A percentile compares a stretch with the other conserved stretches of the same genome.
phyloP scores from a whole-genome alignment of 2,113 vertebrate genomes.

The Phocoena sinus region DNA sequence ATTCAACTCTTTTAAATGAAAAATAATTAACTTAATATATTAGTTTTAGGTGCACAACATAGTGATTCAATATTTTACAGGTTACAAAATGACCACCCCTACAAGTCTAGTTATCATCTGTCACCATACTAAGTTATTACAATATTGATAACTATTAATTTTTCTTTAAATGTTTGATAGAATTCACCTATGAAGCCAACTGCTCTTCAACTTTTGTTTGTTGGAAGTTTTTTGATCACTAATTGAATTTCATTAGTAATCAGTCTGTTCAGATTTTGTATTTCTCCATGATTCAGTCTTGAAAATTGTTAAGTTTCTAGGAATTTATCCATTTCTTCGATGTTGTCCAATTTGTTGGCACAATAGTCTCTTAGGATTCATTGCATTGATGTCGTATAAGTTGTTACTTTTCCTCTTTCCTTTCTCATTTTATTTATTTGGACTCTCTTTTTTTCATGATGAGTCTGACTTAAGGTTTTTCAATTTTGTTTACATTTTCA shows the following conservation, averaged over 20 bases:
- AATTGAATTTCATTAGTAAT: background rate
- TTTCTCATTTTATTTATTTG: background rate
- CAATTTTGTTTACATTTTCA: background rate
- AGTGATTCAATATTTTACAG: background rate
- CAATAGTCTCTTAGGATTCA: background rate
- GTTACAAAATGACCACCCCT: background rate
- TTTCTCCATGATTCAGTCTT: background rate
- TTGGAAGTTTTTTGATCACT: background rate
- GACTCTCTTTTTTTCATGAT: background rate
- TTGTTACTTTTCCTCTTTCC: background rate
- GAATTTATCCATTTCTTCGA: background rate
- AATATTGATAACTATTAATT: background rate
- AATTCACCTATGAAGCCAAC: background rate
- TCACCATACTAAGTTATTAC: background rate
- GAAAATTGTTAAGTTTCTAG: background rate
- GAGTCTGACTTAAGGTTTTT: background rate
- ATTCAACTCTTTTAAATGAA: background rate
- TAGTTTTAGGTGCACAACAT: background rate
- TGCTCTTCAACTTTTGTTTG: background rate
- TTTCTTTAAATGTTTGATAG: background rate
- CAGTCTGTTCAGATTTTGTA: background rate
- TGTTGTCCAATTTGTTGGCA: background rate
- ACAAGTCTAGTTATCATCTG: background rate
- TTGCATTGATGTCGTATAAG: background rate
- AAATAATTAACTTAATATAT: background rate